Conservation (phyloP, 2,888 invertebrate species). For the Rotaria sp. region DNA sequence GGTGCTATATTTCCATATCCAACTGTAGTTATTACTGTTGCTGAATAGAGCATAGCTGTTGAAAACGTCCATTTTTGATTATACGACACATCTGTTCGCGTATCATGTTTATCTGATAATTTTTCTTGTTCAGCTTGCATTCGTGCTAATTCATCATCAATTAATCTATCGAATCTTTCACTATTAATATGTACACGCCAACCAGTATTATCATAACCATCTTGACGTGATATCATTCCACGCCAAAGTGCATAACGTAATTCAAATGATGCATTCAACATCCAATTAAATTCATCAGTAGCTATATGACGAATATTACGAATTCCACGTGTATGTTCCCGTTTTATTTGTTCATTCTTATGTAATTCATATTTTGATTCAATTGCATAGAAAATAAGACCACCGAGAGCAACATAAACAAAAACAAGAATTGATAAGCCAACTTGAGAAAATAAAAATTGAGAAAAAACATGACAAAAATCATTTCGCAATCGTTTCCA, state of each 20-base stretch:
- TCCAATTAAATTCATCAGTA: neutral
- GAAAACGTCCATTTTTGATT: conserved; percentile 39
- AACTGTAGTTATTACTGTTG: conserved; percentile 41
- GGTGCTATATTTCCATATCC: conserved; percentile 42
- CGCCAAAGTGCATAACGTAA: neutral
- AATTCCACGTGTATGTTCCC: neutral
- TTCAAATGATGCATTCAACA: conserved; percentile 25
- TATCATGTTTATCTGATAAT: neutral
- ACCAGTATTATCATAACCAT: neutral
- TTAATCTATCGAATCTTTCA: conserved; percentile 4
- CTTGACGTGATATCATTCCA: neutral
- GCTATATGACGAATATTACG: neutral
- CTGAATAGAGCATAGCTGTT: conserved; percentile 39
- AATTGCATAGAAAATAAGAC: conserved; percentile 39
- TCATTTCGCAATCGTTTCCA: neutral
- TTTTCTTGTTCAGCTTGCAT: conserved; percentile 22
- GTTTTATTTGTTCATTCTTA: neutral
- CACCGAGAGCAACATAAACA: conserved; percentile 39
- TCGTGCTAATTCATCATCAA: neutral
- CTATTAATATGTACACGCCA: neutral
- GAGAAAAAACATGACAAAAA: neutral
- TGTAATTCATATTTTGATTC: conserved; percentile 36
- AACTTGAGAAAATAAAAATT: conserved; percentile 40
- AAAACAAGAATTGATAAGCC: conserved; percentile 38
- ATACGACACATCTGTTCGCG: neutral